Base-by-base conservation (phyloP, 2,797 vertebrate species). In the Hippopotamyrus pictus region DNA sequence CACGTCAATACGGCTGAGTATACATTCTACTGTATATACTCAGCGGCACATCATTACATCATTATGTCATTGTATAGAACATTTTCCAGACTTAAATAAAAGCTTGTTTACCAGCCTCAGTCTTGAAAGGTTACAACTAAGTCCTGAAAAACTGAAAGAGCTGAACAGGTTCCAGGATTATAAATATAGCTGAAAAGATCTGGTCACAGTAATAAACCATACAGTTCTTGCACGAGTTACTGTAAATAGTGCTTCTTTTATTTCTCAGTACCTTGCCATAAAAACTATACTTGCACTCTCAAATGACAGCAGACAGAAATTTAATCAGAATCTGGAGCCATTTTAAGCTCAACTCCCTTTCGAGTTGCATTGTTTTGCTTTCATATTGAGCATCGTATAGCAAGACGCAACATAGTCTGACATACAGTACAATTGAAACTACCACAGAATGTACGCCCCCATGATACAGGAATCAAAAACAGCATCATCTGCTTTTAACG, bases 291-390 rank as follows among this genome's bases (percentile, higher is more conserved):
- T 25, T 33, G 62, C 11, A 69, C 25, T 37, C 14, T 88, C 88
- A 22, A 46, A 29, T 69, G 41, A 90, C 37, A 9, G 65, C 62
- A 88, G 86, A 46, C 90, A 91, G 33, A 88, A 88, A 82, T 83
- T 88, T 57, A 57, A 83, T 57, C 41, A 25, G 37, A 53, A 89
- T 37, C 14, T 12, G 14, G n/a, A 51, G 62, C 12, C 76, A 48
- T 85, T 5, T n/a, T 22, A 50, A 85, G 25, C 44, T 19, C 51
- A 48, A 14, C 53, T 46, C 41, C 3, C 33, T 7, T 44, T 89
- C 5, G 17, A 22, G 17, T 22, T 48, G 9, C 44, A n/a, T 69
- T 69, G 22, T 62, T 6, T 65, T 62, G 12, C 53, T 25, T 50
- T 54, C 54, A 14, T 37, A 46, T 25, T 37, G 37, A 48, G n/a